These are phyloP conservation scores for Phoxinus dragarum DNA, from an alignment of 2,797 vertebrate species.

Conservation along the genomic window DNA sequence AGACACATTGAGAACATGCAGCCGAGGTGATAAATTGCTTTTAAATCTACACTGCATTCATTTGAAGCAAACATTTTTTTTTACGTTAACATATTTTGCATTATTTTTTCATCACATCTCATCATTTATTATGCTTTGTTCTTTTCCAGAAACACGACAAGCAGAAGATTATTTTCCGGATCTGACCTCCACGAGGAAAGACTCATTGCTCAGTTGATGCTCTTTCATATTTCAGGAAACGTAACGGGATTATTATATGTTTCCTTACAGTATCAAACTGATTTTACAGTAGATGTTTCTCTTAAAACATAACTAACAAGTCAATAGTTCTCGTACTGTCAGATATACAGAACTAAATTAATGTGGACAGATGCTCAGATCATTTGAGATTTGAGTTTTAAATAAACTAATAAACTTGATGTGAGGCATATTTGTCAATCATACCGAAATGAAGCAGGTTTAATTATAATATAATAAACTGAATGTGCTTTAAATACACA, in stretches of 20 bases:
- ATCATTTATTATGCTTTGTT: neutral
- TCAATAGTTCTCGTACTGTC: neutral
- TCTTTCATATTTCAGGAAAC: neutral
- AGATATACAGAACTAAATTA: neutral
- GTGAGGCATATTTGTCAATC: neutral
- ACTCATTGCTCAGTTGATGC: neutral
- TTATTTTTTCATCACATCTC: slow-evolving; percentile 10
- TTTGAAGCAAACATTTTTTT: neutral
- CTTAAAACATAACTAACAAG: neutral
- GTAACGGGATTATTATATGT: neutral
- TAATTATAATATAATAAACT: neutral
- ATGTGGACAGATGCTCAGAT: neutral
- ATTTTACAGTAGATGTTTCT: neutral
- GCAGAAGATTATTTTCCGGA: slow-evolving; percentile 8
- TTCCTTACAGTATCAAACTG: neutral
- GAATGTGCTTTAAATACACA: neutral
- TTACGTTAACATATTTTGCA: neutral
- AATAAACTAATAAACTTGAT: neutral
- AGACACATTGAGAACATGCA: slow-evolving; percentile 19
- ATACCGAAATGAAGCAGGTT: neutral
- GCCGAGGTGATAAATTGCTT: slow-evolving; percentile 8
- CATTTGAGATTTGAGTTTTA: neutral
- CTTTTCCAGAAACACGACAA: neutral
- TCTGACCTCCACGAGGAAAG: neutral
- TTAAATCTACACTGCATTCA: slow-evolving; percentile 8